Conservation (phyloP, 2,113 vertebrate species). For the Hucho hucho region DNA sequence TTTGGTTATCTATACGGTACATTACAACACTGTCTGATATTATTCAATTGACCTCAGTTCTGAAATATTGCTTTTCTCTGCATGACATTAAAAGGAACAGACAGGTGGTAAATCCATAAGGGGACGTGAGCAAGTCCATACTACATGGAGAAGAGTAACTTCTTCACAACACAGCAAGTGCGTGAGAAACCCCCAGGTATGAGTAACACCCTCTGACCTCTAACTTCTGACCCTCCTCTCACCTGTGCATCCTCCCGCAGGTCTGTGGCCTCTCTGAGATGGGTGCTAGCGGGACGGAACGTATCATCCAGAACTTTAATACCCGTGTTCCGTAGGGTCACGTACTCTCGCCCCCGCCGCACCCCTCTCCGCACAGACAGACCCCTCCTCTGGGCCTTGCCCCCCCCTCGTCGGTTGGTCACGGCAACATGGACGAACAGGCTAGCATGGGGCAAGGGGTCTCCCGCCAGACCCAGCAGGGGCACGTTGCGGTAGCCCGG, state of each 20-base stretch:
- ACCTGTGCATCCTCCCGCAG: constrained; percentile 95
- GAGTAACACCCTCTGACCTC: too few species aligned
- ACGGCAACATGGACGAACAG: constrained; percentile 93
- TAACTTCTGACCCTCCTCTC: constrained; percentile 20
- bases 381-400: constrained; percentile 89
- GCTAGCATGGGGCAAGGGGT: constrained; percentile 86
- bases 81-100: too few species aligned
- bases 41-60: too few species aligned
- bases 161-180: too few species aligned
- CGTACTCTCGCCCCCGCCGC: constrained; percentile 87
- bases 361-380: constrained; percentile 88
- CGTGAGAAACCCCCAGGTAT: too few species aligned
- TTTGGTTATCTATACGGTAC: too few species aligned
- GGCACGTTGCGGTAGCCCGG: constrained; percentile 93
- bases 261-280: constrained; percentile 88
- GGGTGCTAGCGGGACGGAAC: constrained; percentile 84
- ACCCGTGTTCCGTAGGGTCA: constrained; percentile 84
- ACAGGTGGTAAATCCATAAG: too few species aligned
- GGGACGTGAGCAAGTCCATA: too few species aligned
- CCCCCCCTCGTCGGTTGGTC: constrained; percentile 90
- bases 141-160: too few species aligned
- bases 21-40: too few species aligned
- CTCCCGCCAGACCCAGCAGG: constrained; percentile 87
- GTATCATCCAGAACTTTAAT: constrained; percentile 89
- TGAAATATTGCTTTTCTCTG: too few species aligned